Percentiles rank a stretch among this genome's conserved stretches.
Evolutionary conservation across 64 coral and sea anemone species (phyloP).

Genomic region (Stylophora pistillata): DNA sequence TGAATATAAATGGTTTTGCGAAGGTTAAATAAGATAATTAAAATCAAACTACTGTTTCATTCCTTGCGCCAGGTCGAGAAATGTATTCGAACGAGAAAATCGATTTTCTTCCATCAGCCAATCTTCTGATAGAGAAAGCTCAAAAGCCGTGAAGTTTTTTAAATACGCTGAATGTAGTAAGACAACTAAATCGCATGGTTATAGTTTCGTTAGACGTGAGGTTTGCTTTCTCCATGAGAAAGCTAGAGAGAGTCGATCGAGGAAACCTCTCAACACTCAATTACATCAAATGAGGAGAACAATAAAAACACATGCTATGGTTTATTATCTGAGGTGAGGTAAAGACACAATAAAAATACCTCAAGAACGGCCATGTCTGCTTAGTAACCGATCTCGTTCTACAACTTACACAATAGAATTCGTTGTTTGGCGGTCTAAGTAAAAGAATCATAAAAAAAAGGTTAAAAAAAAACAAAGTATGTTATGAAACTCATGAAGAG

Average conservation of each 20-base stretch:
- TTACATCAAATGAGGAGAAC: conserved; percentile 27
- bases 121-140: neutral
- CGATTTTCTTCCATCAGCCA: neutral
- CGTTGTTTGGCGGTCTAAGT: neutral
- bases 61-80: no score
- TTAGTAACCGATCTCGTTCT: conserved; percentile 29
- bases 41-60: neutral
- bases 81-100: neutral
- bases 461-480: no score
- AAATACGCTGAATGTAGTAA: neutral
- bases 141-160: neutral
- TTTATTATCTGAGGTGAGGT: conserved; percentile 13
- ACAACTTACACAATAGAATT: neutral
- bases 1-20: neutral
- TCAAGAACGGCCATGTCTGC: conserved; percentile 17
- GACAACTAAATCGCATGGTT: neutral
- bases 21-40: neutral
- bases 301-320: conserved; percentile 39
- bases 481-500: no score
- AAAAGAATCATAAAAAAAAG: neutral
- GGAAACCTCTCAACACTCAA: conserved; percentile 37
- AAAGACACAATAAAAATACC: conserved; percentile 47
- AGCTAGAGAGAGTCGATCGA: neutral
- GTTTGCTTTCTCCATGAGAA: neutral
- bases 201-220: neutral